Evolutionary conservation across 2,113 vertebrate species (phyloP).

Genomic region (Mormyrus lacerda): DNA sequence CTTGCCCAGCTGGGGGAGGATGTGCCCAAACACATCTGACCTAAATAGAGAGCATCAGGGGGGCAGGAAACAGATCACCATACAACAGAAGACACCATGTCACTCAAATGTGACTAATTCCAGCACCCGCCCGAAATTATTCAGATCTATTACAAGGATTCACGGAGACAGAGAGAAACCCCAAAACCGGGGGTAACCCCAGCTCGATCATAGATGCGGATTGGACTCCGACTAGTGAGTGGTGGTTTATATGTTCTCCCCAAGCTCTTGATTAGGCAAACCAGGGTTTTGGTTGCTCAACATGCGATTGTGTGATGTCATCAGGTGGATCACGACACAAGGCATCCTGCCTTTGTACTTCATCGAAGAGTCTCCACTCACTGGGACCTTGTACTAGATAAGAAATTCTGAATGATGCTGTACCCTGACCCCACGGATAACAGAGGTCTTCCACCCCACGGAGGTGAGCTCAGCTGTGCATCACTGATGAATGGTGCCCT

Average conservation of each 20-base stretch:
- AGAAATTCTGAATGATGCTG: neutral
- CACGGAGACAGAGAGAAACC: neutral
- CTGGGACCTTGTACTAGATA: neutral
- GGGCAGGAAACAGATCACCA: neutral
- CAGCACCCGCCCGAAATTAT: neutral
- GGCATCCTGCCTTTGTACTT: neutral
- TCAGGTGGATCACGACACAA: no score
- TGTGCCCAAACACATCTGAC: constrained; percentile 95
- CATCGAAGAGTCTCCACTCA: neutral
- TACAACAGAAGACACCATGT: constrained; percentile 3
- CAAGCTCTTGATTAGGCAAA: neutral
- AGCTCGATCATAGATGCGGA: neutral
- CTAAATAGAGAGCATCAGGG: constrained; percentile 44
- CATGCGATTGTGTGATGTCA: neutral
- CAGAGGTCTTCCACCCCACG: neutral
- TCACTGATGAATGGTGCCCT: neutral
- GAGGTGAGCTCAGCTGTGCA: neutral
- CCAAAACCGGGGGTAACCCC: neutral
- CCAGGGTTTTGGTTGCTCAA: neutral
- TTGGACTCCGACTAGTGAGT: neutral
- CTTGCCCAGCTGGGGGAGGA: constrained; percentile 95
- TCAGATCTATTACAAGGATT: neutral
- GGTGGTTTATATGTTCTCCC: neutral
- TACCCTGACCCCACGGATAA: neutral
- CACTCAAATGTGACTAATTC: neutral